These are phyloP conservation scores for Engraulis encrasicolus DNA, from an alignment of 2,113 vertebrate genomes.

Conservation along the genomic window DNA sequence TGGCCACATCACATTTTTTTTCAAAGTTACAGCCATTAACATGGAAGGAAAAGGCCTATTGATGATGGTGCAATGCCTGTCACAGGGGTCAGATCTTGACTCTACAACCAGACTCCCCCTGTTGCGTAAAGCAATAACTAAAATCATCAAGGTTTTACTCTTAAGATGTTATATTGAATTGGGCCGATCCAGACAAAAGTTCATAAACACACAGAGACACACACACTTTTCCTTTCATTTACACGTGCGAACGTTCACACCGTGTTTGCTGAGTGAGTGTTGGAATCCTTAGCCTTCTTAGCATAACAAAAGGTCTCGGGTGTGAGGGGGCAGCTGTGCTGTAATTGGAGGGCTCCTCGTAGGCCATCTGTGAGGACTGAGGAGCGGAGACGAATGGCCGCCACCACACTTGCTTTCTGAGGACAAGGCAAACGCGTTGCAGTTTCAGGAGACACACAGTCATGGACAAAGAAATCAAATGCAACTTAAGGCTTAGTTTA, in stretches of 20 bases:
- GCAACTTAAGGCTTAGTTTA: too few species aligned
- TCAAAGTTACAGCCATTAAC: neutral
- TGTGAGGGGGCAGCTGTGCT: neutral
- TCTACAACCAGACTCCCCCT: too few species aligned
- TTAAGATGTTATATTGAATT: neutral
- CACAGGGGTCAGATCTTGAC: too few species aligned
- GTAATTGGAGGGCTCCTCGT: neutral
- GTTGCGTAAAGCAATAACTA: too few species aligned
- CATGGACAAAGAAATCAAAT: too few species aligned
- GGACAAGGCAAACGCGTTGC: too few species aligned
- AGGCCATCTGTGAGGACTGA: neutral
- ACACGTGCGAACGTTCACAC: slow-evolving; percentile 47
- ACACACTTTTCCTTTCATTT: slow-evolving; percentile 34
- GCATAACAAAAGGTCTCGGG: slow-evolving; percentile 49
- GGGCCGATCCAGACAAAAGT: neutral
- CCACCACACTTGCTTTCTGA: neutral
- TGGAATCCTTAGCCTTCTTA: slow-evolving; percentile 23
- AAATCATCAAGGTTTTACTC: too few species aligned
- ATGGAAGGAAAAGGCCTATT: neutral
- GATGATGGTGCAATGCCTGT: neutral
- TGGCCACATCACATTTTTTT: too few species aligned
- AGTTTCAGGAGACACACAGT: too few species aligned
- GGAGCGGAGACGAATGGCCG: neutral
- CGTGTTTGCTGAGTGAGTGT: slow-evolving; percentile 44
- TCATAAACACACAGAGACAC: neutral